Evolutionary conservation across 2,797 vertebrate genomes (phyloP), one percentile per base, ranked within the genome.

Genomic region (Oophaga sylvatica): DNA sequence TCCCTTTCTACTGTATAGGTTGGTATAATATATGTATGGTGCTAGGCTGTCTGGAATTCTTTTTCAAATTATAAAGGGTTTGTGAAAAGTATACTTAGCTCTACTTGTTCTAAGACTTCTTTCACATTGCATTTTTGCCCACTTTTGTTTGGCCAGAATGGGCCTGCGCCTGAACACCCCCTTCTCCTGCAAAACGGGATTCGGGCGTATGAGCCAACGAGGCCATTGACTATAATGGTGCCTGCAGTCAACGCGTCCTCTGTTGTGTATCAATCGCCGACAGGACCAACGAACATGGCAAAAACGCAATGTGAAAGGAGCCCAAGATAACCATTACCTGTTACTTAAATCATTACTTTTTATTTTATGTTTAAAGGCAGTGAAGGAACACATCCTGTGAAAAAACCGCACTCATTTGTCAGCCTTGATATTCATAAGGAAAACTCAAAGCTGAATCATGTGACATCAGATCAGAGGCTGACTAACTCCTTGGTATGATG

Each of bases 401-500:
- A 95, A 90, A 95, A 95, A 90, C 92, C 94, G 0, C 95, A 91
- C 77, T 96, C 95, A 41, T 93, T 95, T 85, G 95, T 93, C 0
- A 90, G 93, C n/a, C 95, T 95, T 67, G 97, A 98, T 84, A 89
- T 96, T 88, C 91, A 91, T 13, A 94, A 89, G 16, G 95, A 94
- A 17, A 90, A 91, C 15, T 84, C 87, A 2, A 93, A 90, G 19
- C 93, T 91, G 59, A 95, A 90, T 81, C 91, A 89, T 84, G 94
- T 94, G 87, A 91, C 93, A 80, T 89, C 90, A 87, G 88, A 94
- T 20, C 91, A 89, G 7, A 95, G 95, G 78, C 95, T 96, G 81
- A 93, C 93, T 84, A 95, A 91, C 81, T 95, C 95, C 26, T 93
- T 98, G 96, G 97, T 98, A 82, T 92, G 92, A 84, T 53, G 70